Evolutionary conservation across 2,797 vertebrate genomes (phyloP).

Genomic region (Oreortyx pictus): DNA sequence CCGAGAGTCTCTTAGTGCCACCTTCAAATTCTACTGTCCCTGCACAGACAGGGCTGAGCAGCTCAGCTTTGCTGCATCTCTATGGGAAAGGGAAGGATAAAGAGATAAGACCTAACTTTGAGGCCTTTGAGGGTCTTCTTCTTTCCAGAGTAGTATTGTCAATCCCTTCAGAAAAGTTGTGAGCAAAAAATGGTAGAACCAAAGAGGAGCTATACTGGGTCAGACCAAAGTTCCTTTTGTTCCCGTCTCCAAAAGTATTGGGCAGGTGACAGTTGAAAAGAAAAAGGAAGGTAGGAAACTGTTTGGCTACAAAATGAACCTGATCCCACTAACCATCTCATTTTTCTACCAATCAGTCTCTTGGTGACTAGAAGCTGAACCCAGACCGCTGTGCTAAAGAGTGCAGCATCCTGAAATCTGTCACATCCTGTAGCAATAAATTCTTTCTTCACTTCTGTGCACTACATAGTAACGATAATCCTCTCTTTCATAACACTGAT

Average conservation of each 20-base stretch:
- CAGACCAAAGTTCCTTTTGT: neutral
- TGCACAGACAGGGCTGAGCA: neutral
- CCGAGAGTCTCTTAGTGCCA: rapidly evolving
- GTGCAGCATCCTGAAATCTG: neutral
- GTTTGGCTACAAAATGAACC: neutral
- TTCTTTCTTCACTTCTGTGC: neutral
- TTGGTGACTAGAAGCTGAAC: neutral
- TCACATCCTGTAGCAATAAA: neutral
- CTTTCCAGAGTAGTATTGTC: neutral
- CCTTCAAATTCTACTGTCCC: neutral
- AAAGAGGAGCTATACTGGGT: neutral
- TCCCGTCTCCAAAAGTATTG: neutral
- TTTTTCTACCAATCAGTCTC: neutral
- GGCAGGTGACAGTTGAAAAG: neutral
- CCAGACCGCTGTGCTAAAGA: neutral
- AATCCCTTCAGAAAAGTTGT: neutral
- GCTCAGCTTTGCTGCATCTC: neutral
- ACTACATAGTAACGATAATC: neutral
- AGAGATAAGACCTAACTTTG: neutral
- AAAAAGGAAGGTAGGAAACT: neutral
- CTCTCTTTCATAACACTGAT: neutral
- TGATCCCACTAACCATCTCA: neutral
- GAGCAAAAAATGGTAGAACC: neutral
- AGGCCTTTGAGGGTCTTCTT: neutral
- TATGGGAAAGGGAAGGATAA: neutral